Evolutionary conservation across 2,797 vertebrate species (phyloP).

Genomic region (Synanceia verrucosa): DNA sequence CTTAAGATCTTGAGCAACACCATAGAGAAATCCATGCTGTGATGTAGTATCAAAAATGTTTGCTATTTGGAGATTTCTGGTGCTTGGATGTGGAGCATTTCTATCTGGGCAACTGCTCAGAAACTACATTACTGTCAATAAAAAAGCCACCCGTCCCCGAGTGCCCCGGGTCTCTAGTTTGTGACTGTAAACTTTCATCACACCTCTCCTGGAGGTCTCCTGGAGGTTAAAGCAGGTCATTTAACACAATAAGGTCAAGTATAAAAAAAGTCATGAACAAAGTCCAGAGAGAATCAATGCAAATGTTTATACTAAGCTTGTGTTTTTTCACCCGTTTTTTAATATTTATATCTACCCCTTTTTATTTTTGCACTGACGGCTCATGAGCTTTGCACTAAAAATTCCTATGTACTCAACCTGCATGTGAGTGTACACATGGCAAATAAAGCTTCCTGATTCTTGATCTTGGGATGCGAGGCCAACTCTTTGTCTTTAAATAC

Average conservation of each 20-base stretch:
- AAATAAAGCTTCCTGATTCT: no score
- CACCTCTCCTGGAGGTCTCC: no score
- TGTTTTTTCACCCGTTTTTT: no score
- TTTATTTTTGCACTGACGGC: no score
- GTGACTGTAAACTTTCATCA: not conserved
- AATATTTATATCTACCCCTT: no score
- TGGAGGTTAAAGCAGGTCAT: not conserved
- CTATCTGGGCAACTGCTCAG: not conserved
- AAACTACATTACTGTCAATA: not conserved
- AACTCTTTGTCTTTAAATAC: not conserved
- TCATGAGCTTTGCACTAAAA: no score
- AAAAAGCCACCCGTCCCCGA: not conserved
- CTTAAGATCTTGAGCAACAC: not conserved
- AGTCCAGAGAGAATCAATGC: not conserved
- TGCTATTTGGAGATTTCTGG: not conserved
- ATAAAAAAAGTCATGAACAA: not conserved
- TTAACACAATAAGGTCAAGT: not conserved
- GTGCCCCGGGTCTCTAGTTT: not conserved
- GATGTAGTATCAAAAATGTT: not conserved
- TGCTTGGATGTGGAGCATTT: no score
- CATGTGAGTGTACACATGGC: no score
- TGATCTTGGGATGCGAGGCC: not conserved
- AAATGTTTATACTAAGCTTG: no score
- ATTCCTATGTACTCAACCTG: no score
- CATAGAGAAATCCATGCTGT: not conserved